These are phyloP conservation scores for Bilobella aurantiaca DNA, from an alignment of 1,140 invertebrate genomes.

Conservation along the genomic window DNA sequence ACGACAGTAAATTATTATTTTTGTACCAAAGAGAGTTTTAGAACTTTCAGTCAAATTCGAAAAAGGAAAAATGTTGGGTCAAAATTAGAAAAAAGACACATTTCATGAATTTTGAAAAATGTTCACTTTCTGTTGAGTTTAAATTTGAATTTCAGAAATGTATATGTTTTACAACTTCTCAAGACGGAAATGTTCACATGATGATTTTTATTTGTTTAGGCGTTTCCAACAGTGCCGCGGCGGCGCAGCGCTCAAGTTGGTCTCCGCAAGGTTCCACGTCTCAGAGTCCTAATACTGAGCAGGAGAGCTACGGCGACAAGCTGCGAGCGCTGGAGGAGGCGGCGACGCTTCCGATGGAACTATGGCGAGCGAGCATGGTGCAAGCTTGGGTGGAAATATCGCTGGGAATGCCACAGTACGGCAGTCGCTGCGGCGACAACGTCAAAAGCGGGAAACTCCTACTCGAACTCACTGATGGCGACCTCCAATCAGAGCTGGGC, in stretches of 20 bases:
- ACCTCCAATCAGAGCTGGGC: conserved; percentile 74
- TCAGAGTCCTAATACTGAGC: conserved; percentile 67
- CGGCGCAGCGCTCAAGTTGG: conserved; percentile 34
- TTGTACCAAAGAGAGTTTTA: too few relatives aligned
- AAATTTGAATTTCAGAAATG: too few relatives aligned
- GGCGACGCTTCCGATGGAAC: conserved; percentile 72
- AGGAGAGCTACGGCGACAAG: conserved; percentile 70
- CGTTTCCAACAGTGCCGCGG: conserved; percentile 11
- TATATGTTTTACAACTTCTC: too few relatives aligned
- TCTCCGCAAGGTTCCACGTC: conserved; percentile 35
- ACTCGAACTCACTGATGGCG: conserved; percentile 74
- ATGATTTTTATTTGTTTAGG: too few relatives aligned
- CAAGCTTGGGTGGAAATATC: conserved; percentile 86
- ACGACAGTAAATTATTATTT: conserved; percentile 36
- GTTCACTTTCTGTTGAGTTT: too few relatives aligned
- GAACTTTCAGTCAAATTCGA: too few relatives aligned
- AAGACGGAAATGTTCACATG: too few relatives aligned
- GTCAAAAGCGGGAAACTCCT: conserved; percentile 89
- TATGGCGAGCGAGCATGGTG: conserved; percentile 84
- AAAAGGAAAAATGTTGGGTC: conserved; percentile 12
- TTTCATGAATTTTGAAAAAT: too few relatives aligned
- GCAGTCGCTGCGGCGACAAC: conserved; percentile 75
- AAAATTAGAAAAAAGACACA: too few relatives aligned
- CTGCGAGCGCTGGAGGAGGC: conserved; percentile 68
- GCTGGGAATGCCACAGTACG: conserved; percentile 86